Base-by-base conservation (phyloP, 2,113 vertebrate species). In the Greenwoodochromis staneri region DNA sequence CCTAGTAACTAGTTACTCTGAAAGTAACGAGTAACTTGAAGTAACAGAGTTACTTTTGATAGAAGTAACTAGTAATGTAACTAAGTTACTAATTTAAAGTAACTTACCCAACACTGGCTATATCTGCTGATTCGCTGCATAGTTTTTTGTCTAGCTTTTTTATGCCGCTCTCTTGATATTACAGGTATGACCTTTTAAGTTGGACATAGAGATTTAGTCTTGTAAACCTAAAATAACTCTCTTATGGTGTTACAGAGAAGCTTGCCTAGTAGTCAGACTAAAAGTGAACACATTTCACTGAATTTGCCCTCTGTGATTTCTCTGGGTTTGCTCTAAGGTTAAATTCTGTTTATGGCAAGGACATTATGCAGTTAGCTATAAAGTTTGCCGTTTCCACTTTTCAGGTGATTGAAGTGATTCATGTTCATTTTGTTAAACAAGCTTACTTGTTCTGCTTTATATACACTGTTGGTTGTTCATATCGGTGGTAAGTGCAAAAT, bases 211-310 rank as follows among this genome's bases (percentile, higher is more conserved):
- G 69, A 45, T 19, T 29, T 76, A 47, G 40, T 76, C 24, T 76
- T 29, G 69, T 11, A 17, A 63, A 63, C 9, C 59, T 36, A 36
- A 63, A 36, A 63, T 76, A 76, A 76, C 69, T 45, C 21, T 45
- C 13, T 47, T 42, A 29, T 76, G 21, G 40, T 17, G 9, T 76
- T 29, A 76, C 3, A 17, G n/a, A 71, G 12, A 71, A 24, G 38
- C 66, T 71, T 71, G 66, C 36, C 36, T 8, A 76, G 24, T 47
- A 76, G 21, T 29, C 1, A 29, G 69, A 45, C 13, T 73, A 27
- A 2, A 71, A 40, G n/a, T 42, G 38, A 42, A 9, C 38, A 24
- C 38, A 0, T 42, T 42, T 1, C 36, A 0, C n/a, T 42, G 66
- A 42, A 71, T 71, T 69, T 71, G 19, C 11, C 17, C 61, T 38